phyloP scores from a whole-genome alignment of 1,140 invertebrate genomes.

The Pogonognathellus flavescens region DNA sequence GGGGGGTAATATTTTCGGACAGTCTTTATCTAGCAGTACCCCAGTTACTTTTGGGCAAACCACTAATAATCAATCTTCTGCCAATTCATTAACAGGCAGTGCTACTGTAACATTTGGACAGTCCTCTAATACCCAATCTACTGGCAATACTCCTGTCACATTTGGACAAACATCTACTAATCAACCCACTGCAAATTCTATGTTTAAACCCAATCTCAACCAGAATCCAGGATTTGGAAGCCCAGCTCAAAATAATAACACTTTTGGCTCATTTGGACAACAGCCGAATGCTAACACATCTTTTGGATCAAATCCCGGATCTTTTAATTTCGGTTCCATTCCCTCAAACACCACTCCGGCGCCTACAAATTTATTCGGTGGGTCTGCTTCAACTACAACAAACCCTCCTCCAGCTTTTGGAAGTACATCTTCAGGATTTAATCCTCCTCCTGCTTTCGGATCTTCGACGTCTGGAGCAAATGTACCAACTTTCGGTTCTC shows the following conservation, averaged over 20 bases:
- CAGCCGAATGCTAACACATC: neutral
- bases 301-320: neutral
- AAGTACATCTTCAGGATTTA: neutral
- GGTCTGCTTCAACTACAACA: neutral
- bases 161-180: neutral
- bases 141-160: neutral
- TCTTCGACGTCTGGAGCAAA: no score
- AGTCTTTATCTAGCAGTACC: neutral
- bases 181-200: no score
- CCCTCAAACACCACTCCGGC: neutral
- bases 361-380: neutral
- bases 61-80: neutral
- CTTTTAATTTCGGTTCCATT: neutral
- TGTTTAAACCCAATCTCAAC: no score
- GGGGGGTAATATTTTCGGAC: neutral
- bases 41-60: conserved; percentile 7
- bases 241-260: neutral
- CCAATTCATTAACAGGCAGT: neutral
- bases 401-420: conserved; percentile 15
- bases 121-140: neutral
- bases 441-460: neutral
- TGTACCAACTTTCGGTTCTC: neutral
- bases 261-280: neutral
- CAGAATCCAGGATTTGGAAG: no score
- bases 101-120: conserved; percentile 7